These are phyloP conservation scores for Lycopodina hypogea DNA, from an alignment of 37 sponge, comb jelly and placozoan genomes.

Conservation along the genomic window DNA sequence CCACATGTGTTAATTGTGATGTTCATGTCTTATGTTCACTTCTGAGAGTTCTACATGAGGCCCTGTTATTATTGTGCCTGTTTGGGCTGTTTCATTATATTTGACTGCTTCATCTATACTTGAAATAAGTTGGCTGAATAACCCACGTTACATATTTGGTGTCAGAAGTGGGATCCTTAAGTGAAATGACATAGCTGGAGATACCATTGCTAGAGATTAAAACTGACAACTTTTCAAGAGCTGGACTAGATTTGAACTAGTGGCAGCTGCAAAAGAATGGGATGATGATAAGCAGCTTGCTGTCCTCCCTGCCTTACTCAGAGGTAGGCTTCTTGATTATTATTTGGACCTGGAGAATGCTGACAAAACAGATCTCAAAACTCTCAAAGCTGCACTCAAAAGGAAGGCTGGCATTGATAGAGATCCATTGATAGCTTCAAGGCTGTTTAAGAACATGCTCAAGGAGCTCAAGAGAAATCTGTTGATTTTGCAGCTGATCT, in stretches of 20 bases:
- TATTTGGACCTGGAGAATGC: conserved; percentile 15
- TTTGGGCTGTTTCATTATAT: too few species aligned
- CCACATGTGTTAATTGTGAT: too few species aligned
- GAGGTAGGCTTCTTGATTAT: conserved; percentile 31
- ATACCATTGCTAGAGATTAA: too few species aligned
- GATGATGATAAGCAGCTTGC: background rate
- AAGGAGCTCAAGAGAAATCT: conserved; percentile 19
- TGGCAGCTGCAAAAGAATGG: conserved; percentile 12
- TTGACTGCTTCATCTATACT: too few species aligned
- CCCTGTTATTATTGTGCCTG: too few species aligned
- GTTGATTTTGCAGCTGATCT: conserved; percentile 17
- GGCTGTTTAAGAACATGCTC: conserved; percentile 10
- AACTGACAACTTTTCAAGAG: background rate
- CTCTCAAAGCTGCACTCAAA: conserved; percentile 8
- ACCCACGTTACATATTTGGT: too few species aligned
- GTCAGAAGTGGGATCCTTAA: too few species aligned
- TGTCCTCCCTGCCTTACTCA: conserved; percentile 4
- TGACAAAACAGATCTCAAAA: background rate
- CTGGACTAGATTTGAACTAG: background rate
- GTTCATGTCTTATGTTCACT: too few species aligned
- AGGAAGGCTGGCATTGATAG: background rate
- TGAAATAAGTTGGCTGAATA: too few species aligned
- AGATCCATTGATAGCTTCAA: conserved; percentile 23
- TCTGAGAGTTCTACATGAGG: too few species aligned
- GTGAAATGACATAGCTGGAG: too few species aligned